These are phyloP conservation scores for Plebejus argus DNA, from an alignment of 2,888 invertebrate genomes.

Conservation along the genomic window DNA sequence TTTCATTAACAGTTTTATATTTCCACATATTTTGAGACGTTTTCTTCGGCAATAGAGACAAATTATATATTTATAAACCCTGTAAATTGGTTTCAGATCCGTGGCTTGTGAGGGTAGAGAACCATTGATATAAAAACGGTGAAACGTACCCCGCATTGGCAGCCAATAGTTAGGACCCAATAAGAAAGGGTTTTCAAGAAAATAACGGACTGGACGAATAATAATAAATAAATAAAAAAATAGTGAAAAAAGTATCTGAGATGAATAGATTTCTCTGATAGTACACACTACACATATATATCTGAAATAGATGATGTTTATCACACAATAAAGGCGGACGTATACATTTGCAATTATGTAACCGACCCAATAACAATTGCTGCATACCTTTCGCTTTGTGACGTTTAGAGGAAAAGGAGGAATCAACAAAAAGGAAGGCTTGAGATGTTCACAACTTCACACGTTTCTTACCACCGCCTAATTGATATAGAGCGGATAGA, in stretches of 20 bases:
- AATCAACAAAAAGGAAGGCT: constrained; percentile 10
- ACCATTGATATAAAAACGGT: constrained; percentile 25
- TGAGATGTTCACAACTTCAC: background rate
- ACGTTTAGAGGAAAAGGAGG: constrained; percentile 14
- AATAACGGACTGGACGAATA: background rate
- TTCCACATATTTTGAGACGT: background rate
- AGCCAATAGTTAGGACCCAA: constrained; percentile 20
- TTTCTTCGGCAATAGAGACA: background rate
- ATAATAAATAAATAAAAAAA: too few species aligned
- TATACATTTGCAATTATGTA: background rate
- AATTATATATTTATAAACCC: background rate
- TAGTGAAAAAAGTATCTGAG: too few species aligned
- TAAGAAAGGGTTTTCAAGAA: constrained; percentile 24
- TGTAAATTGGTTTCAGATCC: constrained; percentile 14
- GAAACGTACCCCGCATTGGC: constrained; percentile 25
- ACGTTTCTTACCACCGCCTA: constrained; percentile 13
- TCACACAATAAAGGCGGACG: background rate
- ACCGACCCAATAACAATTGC: background rate
- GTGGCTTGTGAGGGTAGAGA: constrained; percentile 3
- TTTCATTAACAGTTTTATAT: too few species aligned
- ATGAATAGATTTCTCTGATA: background rate
- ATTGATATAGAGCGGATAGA: constrained; percentile 21
- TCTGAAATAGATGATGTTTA: background rate
- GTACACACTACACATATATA: background rate
- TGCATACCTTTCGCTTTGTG: background rate